phyloP scores from a whole-genome alignment of 2,113 vertebrate genomes.

The Mormoops blainvillei region DNA sequence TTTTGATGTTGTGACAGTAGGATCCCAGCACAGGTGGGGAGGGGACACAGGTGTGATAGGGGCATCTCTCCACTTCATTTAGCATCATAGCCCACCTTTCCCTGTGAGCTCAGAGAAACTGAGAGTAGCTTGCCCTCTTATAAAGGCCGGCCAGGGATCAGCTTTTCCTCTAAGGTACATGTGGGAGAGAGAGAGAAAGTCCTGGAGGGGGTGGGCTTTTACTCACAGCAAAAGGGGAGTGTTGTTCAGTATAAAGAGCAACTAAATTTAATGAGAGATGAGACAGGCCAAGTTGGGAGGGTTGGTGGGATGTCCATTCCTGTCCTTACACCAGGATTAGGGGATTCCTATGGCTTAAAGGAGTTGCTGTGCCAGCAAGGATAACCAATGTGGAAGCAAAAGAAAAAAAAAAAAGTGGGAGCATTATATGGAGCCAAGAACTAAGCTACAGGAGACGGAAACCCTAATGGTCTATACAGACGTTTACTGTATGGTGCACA shows the following conservation, averaged over 20 bases:
- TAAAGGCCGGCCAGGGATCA: neutral
- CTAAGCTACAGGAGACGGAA: neutral
- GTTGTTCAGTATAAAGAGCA: neutral
- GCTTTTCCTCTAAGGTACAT: neutral
- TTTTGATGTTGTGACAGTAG: fast-evolving
- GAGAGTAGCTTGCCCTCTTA: neutral
- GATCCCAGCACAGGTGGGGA: neutral
- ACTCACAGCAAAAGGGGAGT: neutral
- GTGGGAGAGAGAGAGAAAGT: neutral
- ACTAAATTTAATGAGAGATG: neutral
- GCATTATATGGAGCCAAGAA: neutral
- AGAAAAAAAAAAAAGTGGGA: neutral
- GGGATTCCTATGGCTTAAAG: neutral
- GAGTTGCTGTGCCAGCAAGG: neutral
- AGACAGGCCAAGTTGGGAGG: neutral
- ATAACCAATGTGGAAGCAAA: neutral
- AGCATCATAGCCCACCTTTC: neutral
- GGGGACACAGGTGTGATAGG: neutral
- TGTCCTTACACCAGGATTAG: neutral
- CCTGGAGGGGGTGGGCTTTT: neutral
- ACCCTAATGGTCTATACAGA: fast-evolving
- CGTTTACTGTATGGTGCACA: fast-evolving
- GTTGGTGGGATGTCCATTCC: neutral
- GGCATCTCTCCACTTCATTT: neutral
- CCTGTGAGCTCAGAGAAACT: neutral